phyloP scores from a whole-genome alignment of 2,113 vertebrate genomes.

The Dromaius novaehollandiae region DNA sequence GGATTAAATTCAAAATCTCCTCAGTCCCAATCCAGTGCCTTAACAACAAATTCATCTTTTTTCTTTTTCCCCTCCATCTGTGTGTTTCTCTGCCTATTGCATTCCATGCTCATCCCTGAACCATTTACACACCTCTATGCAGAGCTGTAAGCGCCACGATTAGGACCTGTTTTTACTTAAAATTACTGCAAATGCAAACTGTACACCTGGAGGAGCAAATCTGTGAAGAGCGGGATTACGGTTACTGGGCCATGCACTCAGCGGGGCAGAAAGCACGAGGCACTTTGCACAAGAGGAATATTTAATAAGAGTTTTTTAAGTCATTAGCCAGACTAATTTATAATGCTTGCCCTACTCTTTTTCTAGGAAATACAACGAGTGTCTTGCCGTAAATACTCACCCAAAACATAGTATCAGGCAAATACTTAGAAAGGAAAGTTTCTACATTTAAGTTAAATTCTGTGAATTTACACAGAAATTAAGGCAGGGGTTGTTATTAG shows the following conservation, averaged over 20 bases:
- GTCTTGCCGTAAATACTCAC: background rate
- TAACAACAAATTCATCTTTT: background rate
- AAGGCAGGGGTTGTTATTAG: background rate
- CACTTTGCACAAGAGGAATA: background rate
- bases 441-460: background rate
- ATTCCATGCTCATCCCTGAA: background rate
- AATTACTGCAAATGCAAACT: background rate
- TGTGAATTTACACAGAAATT: background rate
- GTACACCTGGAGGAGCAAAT: background rate
- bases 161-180: background rate
- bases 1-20: conserved; percentile 20
- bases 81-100: background rate
- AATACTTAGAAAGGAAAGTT: background rate
- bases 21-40: background rate
- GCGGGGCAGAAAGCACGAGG: background rate
- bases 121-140: background rate
- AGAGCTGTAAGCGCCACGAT: background rate
- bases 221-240: rapidly evolving
- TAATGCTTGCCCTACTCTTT: background rate
- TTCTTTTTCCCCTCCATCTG: background rate
- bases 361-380: background rate
- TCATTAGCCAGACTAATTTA: too few species aligned
- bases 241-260: background rate
- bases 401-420: background rate
- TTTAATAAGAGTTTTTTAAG: too few species aligned